Percentiles rank a stretch among this genome's conserved stretches.
Evolutionary conservation across 2,113 vertebrate genomes (phyloP).

Genomic region (Mesembrinibis cayennensis): DNA sequence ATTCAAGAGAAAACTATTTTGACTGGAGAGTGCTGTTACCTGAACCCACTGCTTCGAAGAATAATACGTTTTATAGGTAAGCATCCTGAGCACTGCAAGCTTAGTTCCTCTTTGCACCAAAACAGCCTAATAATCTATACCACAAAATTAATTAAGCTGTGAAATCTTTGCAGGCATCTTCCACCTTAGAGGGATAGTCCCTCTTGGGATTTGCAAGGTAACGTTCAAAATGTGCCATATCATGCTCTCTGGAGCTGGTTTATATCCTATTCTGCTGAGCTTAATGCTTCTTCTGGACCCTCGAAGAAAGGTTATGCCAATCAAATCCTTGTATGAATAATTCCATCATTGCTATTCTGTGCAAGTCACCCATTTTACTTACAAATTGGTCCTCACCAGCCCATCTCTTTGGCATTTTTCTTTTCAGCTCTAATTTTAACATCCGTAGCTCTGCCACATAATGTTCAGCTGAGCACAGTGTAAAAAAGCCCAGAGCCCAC

Average conservation of each 20-base stretch:
- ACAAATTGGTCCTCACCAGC: constrained; percentile 9
- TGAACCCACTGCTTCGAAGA: constrained; percentile 94
- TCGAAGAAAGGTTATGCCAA: background rate
- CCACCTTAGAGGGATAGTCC: constrained; percentile 28
- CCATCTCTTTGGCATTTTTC: constrained; percentile 16
- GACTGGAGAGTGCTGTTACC: constrained; percentile 97
- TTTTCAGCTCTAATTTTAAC: constrained; percentile 33
- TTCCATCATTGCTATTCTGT: constrained; percentile 17
- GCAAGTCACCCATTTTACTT: constrained; percentile 18
- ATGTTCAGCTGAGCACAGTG: background rate
- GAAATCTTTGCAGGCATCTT: constrained; percentile 30
- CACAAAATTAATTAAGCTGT: constrained; percentile 14
- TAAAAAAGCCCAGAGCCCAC: background rate
- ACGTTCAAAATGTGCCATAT: constrained; percentile 5
- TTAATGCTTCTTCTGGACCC: constrained; percentile 34
- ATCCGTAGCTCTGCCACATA: background rate
- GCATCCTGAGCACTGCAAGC: background rate
- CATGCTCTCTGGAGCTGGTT: background rate
- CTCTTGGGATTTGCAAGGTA: constrained; percentile 22
- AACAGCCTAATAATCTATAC: background rate
- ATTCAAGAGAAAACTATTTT: constrained; percentile 96
- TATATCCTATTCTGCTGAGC: constrained; percentile 1
- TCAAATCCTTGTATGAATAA: constrained; percentile 13
- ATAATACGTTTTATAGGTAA: constrained; percentile 95
- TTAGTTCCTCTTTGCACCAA: background rate